Evolutionary conservation across 2,888 invertebrate species (phyloP).

Genomic region (Zygogramma bicolorata): DNA sequence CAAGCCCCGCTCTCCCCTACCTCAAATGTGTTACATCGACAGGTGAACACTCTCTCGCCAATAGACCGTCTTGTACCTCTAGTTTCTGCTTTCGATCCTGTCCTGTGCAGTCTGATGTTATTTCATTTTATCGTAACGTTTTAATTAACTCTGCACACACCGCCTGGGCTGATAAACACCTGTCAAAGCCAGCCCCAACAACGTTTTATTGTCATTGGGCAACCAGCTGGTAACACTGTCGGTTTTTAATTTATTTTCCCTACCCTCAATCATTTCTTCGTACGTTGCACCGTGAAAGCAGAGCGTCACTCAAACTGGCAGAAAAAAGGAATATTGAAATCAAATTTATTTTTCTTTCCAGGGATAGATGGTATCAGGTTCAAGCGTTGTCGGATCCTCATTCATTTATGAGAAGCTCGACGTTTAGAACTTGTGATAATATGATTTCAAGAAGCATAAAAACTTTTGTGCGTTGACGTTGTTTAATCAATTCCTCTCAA

Average conservation of each 20-base stretch:
- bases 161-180: constrained; percentile 1
- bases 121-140: not conserved
- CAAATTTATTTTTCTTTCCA: no score
- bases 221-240: constrained; percentile 3
- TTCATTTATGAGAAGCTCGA: no score
- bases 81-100: not conserved
- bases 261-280: not conserved
- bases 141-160: not conserved
- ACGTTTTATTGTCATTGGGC: not conserved
- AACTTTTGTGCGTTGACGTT: no score
- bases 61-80: not conserved
- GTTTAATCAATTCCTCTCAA: no score
- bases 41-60: not conserved
- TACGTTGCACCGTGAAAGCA: not conserved
- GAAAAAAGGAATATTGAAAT: no score
- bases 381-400: no score
- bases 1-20: no score
- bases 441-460: no score
- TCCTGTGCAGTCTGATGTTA: not conserved
- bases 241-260: not conserved
- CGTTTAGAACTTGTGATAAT: no score
- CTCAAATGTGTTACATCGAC: no score
- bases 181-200: not conserved
- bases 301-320: not conserved
- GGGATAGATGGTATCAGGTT: no score